A percentile compares a stretch with the other conserved stretches of the same genome.
These are phyloP conservation scores for Echiichthys vipera DNA, from an alignment of 2,797 vertebrate species.

Conservation along the genomic window DNA sequence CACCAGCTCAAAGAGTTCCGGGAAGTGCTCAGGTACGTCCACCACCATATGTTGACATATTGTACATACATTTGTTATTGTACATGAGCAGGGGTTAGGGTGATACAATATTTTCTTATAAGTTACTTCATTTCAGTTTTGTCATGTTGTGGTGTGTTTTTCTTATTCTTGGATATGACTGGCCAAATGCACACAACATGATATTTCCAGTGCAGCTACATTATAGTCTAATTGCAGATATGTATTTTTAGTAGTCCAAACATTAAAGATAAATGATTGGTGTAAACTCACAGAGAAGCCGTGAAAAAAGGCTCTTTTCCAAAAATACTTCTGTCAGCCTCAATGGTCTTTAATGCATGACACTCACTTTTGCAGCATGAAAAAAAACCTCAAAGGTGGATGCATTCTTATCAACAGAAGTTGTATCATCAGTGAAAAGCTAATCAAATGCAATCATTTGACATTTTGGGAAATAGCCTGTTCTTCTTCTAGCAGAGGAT, in stretches of 20 bases:
- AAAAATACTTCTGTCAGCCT: slow-evolving; percentile 13
- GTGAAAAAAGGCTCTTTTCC: neutral
- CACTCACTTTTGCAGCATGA: neutral
- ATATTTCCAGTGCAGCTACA: slow-evolving; percentile 1
- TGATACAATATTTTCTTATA: neutral
- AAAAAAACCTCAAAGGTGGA: neutral
- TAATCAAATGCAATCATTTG: neutral
- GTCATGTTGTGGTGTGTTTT: neutral
- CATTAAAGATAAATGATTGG: slow-evolving; percentile 19
- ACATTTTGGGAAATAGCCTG: neutral
- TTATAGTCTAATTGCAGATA: neutral
- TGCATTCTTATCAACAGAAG: neutral
- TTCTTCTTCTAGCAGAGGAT: neutral
- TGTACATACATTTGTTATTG: neutral
- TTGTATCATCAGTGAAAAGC: neutral
- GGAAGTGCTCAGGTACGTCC: slow-evolving; percentile 94
- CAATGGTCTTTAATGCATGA: neutral
- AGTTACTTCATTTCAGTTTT: neutral
- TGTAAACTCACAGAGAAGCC: slow-evolving; percentile 7
- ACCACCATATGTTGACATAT: neutral
- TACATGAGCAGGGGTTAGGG: neutral
- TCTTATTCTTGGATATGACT: neutral
- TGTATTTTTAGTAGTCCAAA: slow-evolving; percentile 5
- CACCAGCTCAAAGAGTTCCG: slow-evolving; percentile 96
- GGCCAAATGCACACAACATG: no score